Conservation (phyloP, 2,888 invertebrate species). For the Keiferia lycopersicella region DNA sequence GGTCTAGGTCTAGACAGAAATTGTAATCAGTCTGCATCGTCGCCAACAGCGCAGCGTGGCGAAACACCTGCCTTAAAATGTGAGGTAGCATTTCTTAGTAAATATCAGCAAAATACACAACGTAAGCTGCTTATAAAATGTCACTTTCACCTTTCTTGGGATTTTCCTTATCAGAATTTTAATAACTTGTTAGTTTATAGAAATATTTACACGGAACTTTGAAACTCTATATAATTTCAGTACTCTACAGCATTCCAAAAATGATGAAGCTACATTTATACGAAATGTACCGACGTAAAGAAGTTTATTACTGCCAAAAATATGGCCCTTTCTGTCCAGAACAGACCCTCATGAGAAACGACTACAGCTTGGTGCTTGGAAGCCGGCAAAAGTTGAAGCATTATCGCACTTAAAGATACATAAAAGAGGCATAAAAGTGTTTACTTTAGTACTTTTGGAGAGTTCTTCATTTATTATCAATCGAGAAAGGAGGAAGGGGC, state of each 20-base stretch:
- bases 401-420: constrained; percentile 31
- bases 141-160: neutral
- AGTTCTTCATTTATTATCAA: constrained; percentile 23
- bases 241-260: constrained; percentile 9
- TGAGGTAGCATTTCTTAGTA: neutral
- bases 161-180: constrained; percentile 6
- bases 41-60: neutral
- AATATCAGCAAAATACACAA: constrained; percentile 11
- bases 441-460: constrained; percentile 27
- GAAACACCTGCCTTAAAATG: constrained; percentile 10
- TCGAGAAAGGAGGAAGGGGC: constrained; percentile 31
- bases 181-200: neutral
- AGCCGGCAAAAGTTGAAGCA: constrained; percentile 25
- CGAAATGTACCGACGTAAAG: constrained; percentile 24
- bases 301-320: constrained; percentile 24
- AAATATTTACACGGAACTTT: neutral
- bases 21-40: constrained; percentile 2
- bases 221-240: constrained; percentile 3
- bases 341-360: constrained; percentile 20
- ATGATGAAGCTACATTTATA: constrained; percentile 9
- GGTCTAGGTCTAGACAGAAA: neutral
- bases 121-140: constrained; percentile 2
- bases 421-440: constrained; percentile 27
- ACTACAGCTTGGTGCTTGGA: constrained; percentile 5
- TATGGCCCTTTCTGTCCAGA: constrained; percentile 23